Evolutionary conservation across 2,888 invertebrate genomes (phyloP).

Genomic region (Calameuta idolon): DNA sequence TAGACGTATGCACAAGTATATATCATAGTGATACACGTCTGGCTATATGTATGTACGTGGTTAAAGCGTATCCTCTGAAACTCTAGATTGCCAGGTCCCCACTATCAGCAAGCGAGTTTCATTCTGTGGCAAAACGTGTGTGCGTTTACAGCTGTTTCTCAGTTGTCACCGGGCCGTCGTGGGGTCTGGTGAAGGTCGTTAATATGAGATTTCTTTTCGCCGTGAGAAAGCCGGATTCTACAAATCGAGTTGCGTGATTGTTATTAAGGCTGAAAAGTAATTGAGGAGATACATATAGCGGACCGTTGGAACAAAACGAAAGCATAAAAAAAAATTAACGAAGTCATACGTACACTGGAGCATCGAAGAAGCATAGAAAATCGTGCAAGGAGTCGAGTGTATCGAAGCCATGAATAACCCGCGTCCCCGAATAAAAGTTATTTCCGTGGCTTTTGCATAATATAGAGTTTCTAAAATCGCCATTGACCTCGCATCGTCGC

Average conservation of each 20-base stretch:
- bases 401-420: not conserved
- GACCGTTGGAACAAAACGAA: not conserved
- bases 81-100: slow-evolving; percentile 23
- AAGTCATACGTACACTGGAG: not conserved
- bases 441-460: slow-evolving; percentile 30
- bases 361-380: not conserved
- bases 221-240: not conserved
- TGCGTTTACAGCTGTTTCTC: slow-evolving; percentile 55
- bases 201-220: slow-evolving; percentile 8
- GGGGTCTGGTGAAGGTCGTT: slow-evolving; percentile 29
- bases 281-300: not conserved
- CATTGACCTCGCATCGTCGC: not conserved
- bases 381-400: not conserved
- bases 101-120: slow-evolving; percentile 12
- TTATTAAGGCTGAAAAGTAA: not conserved
- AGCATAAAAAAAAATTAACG: slow-evolving; percentile 8
- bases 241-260: slow-evolving; percentile 1
- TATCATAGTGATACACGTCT: not conserved
- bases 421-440: slow-evolving; percentile 29
- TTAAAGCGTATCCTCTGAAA: slow-evolving; percentile 7
- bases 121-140: slow-evolving; percentile 45
- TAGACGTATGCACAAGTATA: not conserved
- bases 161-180: slow-evolving; percentile 49
- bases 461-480: slow-evolving; percentile 5
- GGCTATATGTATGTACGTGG: not conserved